These are phyloP conservation scores for Sparus aurata DNA, from an alignment of 2,797 vertebrate genomes.

Conservation along the genomic window DNA sequence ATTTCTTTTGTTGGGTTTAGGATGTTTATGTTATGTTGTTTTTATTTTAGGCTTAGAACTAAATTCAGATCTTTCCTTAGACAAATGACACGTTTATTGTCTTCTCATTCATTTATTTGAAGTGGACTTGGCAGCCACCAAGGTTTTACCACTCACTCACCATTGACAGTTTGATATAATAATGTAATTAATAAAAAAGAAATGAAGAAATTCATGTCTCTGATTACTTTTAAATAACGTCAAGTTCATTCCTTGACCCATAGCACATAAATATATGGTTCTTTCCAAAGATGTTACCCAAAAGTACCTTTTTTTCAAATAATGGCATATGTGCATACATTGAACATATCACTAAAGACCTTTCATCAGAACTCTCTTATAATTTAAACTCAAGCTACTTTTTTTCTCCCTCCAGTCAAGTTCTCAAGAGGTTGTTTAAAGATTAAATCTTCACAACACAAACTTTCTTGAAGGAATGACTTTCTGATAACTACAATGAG, in stretches of 20 bases:
- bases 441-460: constrained; percentile 43
- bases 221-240: constrained; percentile 5
- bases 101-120: not conserved
- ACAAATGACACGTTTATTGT: not conserved
- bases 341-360: constrained; percentile 53
- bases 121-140: not conserved
- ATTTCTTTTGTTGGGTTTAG: not conserved
- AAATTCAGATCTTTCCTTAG: not conserved
- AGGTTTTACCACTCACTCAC: not conserved
- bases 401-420: constrained; percentile 37
- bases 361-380: constrained; percentile 50
- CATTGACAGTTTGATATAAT: not conserved
- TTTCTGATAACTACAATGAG: constrained; percentile 30
- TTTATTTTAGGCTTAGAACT: not conserved
- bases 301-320: constrained; percentile 16
- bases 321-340: constrained; percentile 24
- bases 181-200: constrained; percentile 5
- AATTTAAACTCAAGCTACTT: constrained; percentile 41
- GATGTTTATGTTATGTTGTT: constrained; percentile 1
- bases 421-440: constrained; percentile 32
- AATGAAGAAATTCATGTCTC: not conserved
- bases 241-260: not conserved
- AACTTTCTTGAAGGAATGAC: constrained; percentile 41
- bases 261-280: not conserved
- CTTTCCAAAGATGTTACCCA: constrained; percentile 2